Evolutionary conservation across 2,113 vertebrate species (phyloP).

Genomic region (Balaenoptera acutorostrata): DNA sequence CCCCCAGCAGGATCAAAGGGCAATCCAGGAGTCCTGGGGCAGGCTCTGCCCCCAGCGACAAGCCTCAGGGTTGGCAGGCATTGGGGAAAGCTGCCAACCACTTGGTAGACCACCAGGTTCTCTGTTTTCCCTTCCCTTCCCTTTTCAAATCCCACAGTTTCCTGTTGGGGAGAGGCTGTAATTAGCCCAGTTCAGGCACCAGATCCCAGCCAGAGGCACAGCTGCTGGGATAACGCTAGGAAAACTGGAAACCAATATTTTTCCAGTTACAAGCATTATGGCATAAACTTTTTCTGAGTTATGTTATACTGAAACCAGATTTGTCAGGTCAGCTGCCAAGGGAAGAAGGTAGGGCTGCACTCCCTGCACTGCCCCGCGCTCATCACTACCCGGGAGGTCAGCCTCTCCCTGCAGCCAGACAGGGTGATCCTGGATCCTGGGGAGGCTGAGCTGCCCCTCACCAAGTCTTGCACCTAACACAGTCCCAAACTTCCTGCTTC

Average conservation of each 20-base stretch:
- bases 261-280: constrained; percentile 37
- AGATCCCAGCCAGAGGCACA: background rate
- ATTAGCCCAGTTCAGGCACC: constrained; percentile 48
- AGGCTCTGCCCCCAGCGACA: background rate
- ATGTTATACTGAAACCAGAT: constrained; percentile 33
- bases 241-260: constrained; percentile 47
- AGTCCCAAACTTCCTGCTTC: constrained; percentile 11
- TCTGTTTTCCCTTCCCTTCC: constrained; percentile 49
- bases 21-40: background rate
- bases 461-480: background rate
- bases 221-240: background rate
- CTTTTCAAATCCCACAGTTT: constrained; percentile 57
- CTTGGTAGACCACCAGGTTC: constrained; percentile 41
- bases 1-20: background rate
- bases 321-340: constrained; percentile 45
- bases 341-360: background rate
- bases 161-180: constrained; percentile 21
- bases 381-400: background rate
- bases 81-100: background rate
- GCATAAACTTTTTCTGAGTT: constrained; percentile 34
- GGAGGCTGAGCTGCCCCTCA: background rate
- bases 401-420: background rate
- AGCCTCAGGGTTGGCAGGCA: background rate
- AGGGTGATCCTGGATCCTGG: background rate
- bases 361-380: background rate